Conservation (phyloP, 2,888 invertebrate species). For the Melipona beecheii region DNA sequence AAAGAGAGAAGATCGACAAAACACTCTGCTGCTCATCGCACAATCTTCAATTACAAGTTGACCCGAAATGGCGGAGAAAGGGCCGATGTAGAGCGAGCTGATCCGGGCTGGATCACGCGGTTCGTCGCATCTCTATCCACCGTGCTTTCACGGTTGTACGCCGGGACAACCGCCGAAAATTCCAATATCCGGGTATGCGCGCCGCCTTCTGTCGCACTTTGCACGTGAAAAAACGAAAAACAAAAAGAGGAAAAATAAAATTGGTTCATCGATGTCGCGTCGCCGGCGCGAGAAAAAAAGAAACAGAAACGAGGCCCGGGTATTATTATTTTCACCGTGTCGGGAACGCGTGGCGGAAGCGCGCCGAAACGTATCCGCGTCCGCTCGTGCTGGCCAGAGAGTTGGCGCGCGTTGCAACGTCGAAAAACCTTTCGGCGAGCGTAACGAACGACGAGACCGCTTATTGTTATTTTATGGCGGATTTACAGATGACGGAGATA, state of each 20-base stretch:
- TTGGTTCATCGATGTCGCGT: conserved; percentile 45
- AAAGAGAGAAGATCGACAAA: background rate
- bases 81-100: background rate
- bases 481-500: too few relatives aligned
- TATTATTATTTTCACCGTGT: conserved; percentile 54
- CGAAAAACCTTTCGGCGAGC: background rate
- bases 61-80: background rate
- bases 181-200: conserved; percentile 62
- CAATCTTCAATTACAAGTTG: background rate
- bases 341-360: conserved; percentile 8
- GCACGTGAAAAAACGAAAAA: conserved; percentile 31
- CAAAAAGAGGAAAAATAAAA: conserved; percentile 1
- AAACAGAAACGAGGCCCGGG: background rate
- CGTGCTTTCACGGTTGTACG: conserved; percentile 53
- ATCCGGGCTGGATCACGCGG: conserved; percentile 46
- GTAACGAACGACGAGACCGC: background rate
- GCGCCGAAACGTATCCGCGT: background rate
- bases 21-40: background rate
- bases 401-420: too few relatives aligned
- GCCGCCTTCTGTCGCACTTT: conserved; percentile 24
- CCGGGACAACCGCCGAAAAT: conserved; percentile 56
- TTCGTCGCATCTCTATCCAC: conserved; percentile 49
- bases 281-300: background rate
- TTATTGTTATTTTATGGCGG: background rate
- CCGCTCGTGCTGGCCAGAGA: too few relatives aligned